Percentiles rank a stretch among this genome's conserved stretches.
These are phyloP conservation scores for Drosophila fungiperda DNA, from an alignment of 2,888 invertebrate species.

Conservation along the genomic window DNA sequence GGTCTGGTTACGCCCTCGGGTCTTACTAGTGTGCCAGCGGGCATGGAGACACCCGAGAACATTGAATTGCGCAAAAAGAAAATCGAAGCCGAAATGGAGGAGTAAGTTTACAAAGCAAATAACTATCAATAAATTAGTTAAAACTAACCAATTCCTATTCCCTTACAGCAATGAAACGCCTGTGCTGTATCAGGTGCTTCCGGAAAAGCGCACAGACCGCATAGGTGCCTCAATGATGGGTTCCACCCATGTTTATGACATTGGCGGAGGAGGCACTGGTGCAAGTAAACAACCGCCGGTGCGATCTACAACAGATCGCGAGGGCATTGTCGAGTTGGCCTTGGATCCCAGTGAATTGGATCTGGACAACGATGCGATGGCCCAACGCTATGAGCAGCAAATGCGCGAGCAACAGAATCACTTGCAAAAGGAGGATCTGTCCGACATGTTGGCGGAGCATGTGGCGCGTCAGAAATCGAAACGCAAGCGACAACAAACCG, in stretches of 20 bases:
- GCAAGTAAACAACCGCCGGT: slow-evolving; percentile 86
- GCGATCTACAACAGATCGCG: slow-evolving; percentile 84
- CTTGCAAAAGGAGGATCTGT: slow-evolving; percentile 96
- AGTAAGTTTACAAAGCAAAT: slow-evolving; percentile 86
- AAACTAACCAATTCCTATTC: slow-evolving; percentile 5
- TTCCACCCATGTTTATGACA: slow-evolving; percentile 98
- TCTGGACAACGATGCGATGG: slow-evolving; percentile 98
- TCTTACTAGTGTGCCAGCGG: slow-evolving; percentile 94
- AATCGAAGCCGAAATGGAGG: slow-evolving; percentile 97
- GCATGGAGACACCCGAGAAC: slow-evolving; percentile 99
- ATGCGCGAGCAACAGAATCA: slow-evolving; percentile 96
- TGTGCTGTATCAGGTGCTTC: slow-evolving; percentile 96
- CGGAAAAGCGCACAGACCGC: slow-evolving; percentile 96
- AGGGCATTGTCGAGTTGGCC: slow-evolving; percentile 95
- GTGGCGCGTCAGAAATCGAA: slow-evolving; percentile 98
- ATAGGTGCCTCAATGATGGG: slow-evolving; percentile 98
- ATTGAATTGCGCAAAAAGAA: slow-evolving; percentile 99
- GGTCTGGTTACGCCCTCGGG: slow-evolving; percentile 98
- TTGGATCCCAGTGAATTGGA: slow-evolving; percentile 99
- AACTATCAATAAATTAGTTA: not conserved
- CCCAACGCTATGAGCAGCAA: slow-evolving; percentile 97
- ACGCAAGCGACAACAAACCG: slow-evolving; percentile 95
- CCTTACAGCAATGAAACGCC: slow-evolving; percentile 93
- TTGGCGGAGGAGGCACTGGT: slow-evolving; percentile 89
- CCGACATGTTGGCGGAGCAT: slow-evolving; percentile 99